Base-by-base conservation (phyloP, 2,113 vertebrate genomes). In the Microcebus tavaratra region DNA sequence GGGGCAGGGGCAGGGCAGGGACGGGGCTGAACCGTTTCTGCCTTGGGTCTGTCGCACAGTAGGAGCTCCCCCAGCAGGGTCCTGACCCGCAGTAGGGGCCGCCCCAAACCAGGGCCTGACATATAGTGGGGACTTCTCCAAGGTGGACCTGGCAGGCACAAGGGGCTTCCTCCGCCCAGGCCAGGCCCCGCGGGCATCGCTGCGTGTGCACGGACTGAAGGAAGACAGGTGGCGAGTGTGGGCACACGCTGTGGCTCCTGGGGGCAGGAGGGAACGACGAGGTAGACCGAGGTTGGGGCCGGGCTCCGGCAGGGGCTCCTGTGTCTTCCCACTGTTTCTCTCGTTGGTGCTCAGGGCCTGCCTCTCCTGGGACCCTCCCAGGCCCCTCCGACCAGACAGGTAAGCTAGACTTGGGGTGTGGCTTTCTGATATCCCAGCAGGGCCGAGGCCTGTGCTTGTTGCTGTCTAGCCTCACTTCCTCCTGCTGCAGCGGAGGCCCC, bases 371-470 rank as follows among this genome's bases (percentile, higher is more conserved):
- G 72, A 96, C 55, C 91, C 79, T 48, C 57, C n/a, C 82, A 88
- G 91, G 93, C 57, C 91, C 96, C 95, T 81, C 50, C 3, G 1
- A 78, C 86, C 88, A 75, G 50, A 94, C 42, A 94, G 97, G 96
- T 96, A 95, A 97, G 94, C 70, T 48, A 14, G 63, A 36, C 86
- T 23, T 86, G 86, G 73, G 55, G 57, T 20, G 3, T 34, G 31
- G 5, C 50, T 88, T 79, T 65, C 45, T 73, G 25, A 6, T 18
- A 10, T 18, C 27, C 15, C 21, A 2, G 27, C 17, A 34, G 18
- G 25, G 78, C 12, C n/a, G 89, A 80, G 65, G 83, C 75, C 45
- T 5, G 36, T 42, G 57, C 78, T 63, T 25, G 13, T 76, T 0
- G n/a, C 67, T 14, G 1, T 48, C 80, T 78, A 27, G 36, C 63